Evolutionary conservation across 2,888 invertebrate genomes (phyloP).

Genomic region (Sceliomorpha sp.): DNA sequence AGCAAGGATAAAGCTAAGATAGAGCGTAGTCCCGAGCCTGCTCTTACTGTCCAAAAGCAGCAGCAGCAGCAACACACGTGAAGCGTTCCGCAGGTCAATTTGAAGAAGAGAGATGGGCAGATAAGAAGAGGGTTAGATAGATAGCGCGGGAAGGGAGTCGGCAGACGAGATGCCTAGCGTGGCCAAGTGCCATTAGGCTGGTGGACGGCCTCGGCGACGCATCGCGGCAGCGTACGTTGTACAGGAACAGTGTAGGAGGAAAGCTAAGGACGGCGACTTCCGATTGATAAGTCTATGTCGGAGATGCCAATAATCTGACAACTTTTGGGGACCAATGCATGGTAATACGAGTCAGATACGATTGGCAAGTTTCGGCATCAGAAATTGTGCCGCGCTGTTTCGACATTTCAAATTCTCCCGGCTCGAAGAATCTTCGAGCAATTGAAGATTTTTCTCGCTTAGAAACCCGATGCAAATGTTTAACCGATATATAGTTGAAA

Average conservation of each 20-base stretch:
- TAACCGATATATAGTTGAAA: not conserved
- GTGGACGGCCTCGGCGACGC: slow-evolving; percentile 70
- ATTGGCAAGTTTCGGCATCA: no score
- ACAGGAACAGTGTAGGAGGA: slow-evolving; percentile 5
- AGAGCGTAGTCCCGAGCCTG: not conserved
- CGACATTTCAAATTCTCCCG: no score
- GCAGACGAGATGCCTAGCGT: slow-evolving; percentile 44
- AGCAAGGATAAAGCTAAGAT: no score
- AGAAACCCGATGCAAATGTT: not conserved
- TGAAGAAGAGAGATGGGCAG: slow-evolving; percentile 42
- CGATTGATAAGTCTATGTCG: slow-evolving; percentile 25
- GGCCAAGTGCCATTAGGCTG: slow-evolving; percentile 71
- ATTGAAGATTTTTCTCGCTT: no score
- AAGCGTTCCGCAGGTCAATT: slow-evolving; percentile 46
- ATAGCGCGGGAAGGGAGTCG: slow-evolving; percentile 36
- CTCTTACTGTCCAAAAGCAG: slow-evolving; percentile 34
- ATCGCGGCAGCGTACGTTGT: slow-evolving; percentile 61
- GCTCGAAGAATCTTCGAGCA: no score
- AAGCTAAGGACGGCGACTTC: slow-evolving; percentile 37
- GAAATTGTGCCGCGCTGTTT: not conserved
- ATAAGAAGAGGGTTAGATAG: slow-evolving; percentile 46
- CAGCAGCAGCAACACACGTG: slow-evolving; percentile 17
- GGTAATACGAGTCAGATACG: no score
- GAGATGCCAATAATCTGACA: no score
- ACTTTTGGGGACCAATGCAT: no score